Conservation (phyloP, 92 coral and sea anemone genomes). For the Epizoanthus scotinus region DNA sequence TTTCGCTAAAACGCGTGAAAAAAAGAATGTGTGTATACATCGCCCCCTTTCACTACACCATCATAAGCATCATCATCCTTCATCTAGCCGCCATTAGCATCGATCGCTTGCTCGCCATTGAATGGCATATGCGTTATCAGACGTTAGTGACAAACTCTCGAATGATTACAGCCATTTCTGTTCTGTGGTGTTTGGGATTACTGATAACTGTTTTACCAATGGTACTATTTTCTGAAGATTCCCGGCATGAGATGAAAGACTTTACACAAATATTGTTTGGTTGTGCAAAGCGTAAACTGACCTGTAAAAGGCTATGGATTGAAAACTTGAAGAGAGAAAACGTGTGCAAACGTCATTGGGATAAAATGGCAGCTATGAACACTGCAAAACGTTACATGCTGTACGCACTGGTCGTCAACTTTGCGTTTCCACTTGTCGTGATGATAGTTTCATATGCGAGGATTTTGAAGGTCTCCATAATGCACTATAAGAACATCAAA, state of each 20-base stretch:
- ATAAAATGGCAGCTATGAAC: background rate
- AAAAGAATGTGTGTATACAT: background rate
- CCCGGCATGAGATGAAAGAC: too few species aligned
- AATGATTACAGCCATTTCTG: slow-evolving; percentile 3
- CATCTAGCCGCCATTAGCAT: slow-evolving; percentile 22
- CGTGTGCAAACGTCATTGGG: background rate
- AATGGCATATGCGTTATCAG: slow-evolving; percentile 29
- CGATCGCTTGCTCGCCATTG: slow-evolving; percentile 22
- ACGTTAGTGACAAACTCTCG: slow-evolving; percentile 8
- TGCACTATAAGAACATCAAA: background rate
- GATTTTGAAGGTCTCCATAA: slow-evolving; percentile 8
- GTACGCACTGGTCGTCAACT: background rate
- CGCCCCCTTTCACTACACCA: background rate
- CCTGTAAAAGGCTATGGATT: too few species aligned
- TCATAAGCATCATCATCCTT: background rate
- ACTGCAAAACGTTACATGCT: background rate
- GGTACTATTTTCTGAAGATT: background rate
- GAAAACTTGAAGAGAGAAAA: background rate
- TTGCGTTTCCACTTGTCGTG: slow-evolving; percentile 12
- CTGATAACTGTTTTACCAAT: background rate
- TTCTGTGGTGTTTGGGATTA: slow-evolving; percentile 3
- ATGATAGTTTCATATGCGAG: slow-evolving; percentile 18
- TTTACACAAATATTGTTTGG: too few species aligned
- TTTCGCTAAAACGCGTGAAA: background rate
- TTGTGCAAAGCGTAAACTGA: too few species aligned